These are phyloP conservation scores for Enchytraeus crypticus DNA, from an alignment of 2,888 invertebrate species.

Conservation along the genomic window DNA sequence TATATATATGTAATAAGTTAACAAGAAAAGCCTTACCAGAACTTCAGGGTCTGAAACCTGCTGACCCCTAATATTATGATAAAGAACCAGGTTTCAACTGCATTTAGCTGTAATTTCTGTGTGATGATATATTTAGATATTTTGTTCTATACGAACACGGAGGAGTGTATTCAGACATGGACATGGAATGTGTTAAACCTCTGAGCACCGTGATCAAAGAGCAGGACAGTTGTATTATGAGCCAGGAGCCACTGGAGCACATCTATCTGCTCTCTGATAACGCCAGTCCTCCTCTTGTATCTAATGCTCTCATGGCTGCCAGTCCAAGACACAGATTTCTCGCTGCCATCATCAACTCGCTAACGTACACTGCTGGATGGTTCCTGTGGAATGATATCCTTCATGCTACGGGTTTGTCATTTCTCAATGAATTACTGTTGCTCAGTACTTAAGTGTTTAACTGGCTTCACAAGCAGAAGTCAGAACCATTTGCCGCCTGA, in stretches of 20 bases:
- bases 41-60: background rate
- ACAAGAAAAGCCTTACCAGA: background rate
- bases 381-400: slow-evolving; percentile 15
- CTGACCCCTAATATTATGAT: background rate
- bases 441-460: no score
- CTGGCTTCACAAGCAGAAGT: no score
- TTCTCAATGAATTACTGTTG: slow-evolving; percentile 21
- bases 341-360: slow-evolving; percentile 5
- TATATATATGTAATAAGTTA: background rate
- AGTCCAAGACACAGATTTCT: slow-evolving; percentile 20
- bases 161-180: slow-evolving; percentile 43
- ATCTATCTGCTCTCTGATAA: slow-evolving; percentile 19
- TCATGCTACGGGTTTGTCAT: slow-evolving; percentile 22
- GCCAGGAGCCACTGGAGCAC: slow-evolving; percentile 24
- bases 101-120: background rate
- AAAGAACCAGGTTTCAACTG: background rate
- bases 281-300: slow-evolving; percentile 14
- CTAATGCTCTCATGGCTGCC: slow-evolving; percentile 26
- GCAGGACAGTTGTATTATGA: slow-evolving; percentile 17
- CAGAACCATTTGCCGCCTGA: no score
- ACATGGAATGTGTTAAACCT: slow-evolving; percentile 38
- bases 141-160: slow-evolving; percentile 41
- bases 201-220: slow-evolving; percentile 25
- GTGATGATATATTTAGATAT: slow-evolving; percentile 30
- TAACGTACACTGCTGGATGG: slow-evolving; percentile 11